Evolutionary conservation across 2,797 vertebrate species (phyloP).

Genomic region (Margarornis squamiger): DNA sequence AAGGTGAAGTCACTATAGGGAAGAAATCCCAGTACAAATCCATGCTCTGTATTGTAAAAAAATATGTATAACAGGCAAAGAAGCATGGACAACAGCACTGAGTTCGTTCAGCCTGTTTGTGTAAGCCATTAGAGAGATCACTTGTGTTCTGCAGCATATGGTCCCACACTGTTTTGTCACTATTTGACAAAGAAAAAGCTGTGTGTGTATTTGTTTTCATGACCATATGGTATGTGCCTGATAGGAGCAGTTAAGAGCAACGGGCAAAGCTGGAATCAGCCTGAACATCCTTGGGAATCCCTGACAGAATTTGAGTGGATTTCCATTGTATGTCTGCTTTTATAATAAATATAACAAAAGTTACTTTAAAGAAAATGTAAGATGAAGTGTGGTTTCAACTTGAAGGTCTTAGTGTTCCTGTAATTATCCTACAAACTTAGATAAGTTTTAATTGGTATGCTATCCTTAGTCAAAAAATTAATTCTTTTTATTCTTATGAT

Average conservation of each 20-base stretch:
- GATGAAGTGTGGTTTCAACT: not conserved
- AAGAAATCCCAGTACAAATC: not conserved
- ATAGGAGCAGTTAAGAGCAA: not conserved
- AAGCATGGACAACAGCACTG: not conserved
- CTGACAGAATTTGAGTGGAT: not conserved
- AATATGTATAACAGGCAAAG: not conserved
- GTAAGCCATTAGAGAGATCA: not conserved
- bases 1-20: not conserved
- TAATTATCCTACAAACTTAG: not conserved
- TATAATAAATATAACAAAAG: not conserved
- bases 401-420: not conserved
- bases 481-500: not conserved
- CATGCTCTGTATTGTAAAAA: not conserved
- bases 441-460: not conserved
- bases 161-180: constrained; percentile 28
- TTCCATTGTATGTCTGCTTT: not conserved
- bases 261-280: not conserved
- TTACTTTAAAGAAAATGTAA: not conserved
- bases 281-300: not conserved
- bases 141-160: constrained; percentile 39
- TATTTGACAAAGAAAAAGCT: constrained; percentile 44
- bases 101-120: not conserved
- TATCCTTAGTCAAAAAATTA: not conserved
- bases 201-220: constrained; percentile 43
- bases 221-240: constrained; percentile 42